These are phyloP conservation scores for Proteles cristata DNA, from an alignment of 2,113 vertebrate species.

Conservation along the genomic window DNA sequence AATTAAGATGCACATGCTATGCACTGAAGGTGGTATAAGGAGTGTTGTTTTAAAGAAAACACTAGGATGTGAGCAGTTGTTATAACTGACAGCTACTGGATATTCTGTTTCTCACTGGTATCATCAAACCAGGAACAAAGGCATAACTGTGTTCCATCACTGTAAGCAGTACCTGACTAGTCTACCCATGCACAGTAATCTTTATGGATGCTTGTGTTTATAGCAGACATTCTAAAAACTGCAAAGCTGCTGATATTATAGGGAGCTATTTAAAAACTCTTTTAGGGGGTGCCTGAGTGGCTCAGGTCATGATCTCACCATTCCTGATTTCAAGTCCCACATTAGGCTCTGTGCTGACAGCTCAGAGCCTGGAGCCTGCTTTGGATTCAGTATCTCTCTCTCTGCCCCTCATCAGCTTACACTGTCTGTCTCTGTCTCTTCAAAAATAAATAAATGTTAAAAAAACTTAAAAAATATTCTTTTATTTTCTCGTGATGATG, in stretches of 20 bases:
- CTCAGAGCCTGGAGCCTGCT: too few relatives aligned
- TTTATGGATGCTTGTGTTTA: too few relatives aligned
- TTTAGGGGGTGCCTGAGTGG: background rate
- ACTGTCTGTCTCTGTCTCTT: too few relatives aligned
- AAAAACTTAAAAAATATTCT: too few relatives aligned
- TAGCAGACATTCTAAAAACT: background rate
- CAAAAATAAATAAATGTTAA: too few relatives aligned
- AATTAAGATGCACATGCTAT: background rate
- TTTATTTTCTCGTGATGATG: background rate
- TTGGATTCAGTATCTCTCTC: too few relatives aligned
- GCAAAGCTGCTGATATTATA: background rate
- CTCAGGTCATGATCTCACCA: too few relatives aligned
- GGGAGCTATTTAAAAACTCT: background rate
- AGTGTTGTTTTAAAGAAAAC: conserved; percentile 5
- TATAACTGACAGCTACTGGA: background rate
- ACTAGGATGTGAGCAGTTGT: background rate
- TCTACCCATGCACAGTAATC: background rate
- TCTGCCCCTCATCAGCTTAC: too few relatives aligned
- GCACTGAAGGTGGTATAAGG: background rate
- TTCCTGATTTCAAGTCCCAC: too few relatives aligned
- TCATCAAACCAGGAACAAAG: background rate
- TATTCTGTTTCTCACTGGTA: background rate
- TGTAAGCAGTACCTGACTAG: background rate
- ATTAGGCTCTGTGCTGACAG: too few relatives aligned
- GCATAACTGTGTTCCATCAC: background rate